Conservation (phyloP, 2,113 vertebrate species). For the Corythaixoides concolor region DNA sequence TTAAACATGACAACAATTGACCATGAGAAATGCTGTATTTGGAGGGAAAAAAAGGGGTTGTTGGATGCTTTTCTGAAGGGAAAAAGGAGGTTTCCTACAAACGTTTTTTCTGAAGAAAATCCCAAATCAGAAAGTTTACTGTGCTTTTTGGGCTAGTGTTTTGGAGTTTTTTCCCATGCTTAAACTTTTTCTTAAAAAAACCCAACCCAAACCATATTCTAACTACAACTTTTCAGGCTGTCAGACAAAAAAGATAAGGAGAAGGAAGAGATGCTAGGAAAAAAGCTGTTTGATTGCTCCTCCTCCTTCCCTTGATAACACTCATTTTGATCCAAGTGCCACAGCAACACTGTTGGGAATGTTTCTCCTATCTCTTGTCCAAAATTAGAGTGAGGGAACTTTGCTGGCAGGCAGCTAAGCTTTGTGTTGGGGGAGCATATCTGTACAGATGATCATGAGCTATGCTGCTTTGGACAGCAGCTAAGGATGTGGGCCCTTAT, state of each 20-base stretch:
- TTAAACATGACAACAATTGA: neutral
- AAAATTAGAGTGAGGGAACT: conserved; percentile 32
- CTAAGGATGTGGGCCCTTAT: neutral
- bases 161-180: rapidly evolving
- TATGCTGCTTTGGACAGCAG: neutral
- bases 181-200: neutral
- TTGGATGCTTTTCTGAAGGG: neutral
- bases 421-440: neutral
- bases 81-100: neutral
- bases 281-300: neutral
- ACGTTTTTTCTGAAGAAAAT: neutral
- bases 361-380: conserved; percentile 35
- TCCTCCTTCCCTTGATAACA: neutral
- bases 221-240: neutral
- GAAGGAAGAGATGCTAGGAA: neutral
- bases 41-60: neutral
- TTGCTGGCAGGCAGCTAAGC: neutral
- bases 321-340: conserved; percentile 16
- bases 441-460: neutral
- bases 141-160: neutral
- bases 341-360: conserved; percentile 11
- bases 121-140: neutral
- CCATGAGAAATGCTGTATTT: neutral
- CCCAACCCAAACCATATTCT: neutral
- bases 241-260: neutral